Conservation (phyloP, 2,888 invertebrate genomes). For the Sarcophaga carnaria region DNA sequence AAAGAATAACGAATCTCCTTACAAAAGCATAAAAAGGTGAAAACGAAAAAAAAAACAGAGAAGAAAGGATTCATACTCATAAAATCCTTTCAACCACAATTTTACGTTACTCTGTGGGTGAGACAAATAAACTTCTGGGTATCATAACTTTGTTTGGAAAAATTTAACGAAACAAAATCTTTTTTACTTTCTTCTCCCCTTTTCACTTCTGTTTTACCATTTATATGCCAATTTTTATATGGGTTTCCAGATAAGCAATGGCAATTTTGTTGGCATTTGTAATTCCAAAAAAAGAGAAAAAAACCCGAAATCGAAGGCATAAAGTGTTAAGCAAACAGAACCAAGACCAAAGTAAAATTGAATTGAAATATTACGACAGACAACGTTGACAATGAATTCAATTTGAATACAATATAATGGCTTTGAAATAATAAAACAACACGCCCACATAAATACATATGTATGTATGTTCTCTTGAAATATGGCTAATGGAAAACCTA, state of each 20-base stretch:
- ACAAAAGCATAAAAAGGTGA: background rate
- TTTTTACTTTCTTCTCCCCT: too few relatives aligned
- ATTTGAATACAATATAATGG: background rate
- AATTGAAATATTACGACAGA: background rate
- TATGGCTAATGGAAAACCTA: too few relatives aligned
- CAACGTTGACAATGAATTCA: background rate
- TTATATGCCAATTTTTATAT: conserved; percentile 7
- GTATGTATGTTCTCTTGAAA: too few relatives aligned
- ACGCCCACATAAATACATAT: background rate
- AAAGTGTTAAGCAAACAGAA: conserved; percentile 38
- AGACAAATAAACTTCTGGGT: conserved; percentile 11
- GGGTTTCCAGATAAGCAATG: background rate
- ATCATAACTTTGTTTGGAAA: conserved; percentile 17
- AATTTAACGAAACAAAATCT: background rate
- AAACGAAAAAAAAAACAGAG: background rate
- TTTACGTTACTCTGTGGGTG: background rate
- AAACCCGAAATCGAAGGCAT: background rate
- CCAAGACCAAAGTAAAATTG: background rate
- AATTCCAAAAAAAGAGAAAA: background rate
- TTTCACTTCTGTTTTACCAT: too few relatives aligned
- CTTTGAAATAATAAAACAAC: background rate
- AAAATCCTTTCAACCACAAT: background rate
- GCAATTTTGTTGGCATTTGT: conserved; percentile 12
- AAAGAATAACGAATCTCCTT: background rate
- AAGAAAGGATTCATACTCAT: background rate